A percentile compares a stretch with the other conserved stretches of the same genome.
Evolutionary conservation across 1,140 invertebrate genomes (phyloP).

Genomic region (Andrena cerasifolii): DNA sequence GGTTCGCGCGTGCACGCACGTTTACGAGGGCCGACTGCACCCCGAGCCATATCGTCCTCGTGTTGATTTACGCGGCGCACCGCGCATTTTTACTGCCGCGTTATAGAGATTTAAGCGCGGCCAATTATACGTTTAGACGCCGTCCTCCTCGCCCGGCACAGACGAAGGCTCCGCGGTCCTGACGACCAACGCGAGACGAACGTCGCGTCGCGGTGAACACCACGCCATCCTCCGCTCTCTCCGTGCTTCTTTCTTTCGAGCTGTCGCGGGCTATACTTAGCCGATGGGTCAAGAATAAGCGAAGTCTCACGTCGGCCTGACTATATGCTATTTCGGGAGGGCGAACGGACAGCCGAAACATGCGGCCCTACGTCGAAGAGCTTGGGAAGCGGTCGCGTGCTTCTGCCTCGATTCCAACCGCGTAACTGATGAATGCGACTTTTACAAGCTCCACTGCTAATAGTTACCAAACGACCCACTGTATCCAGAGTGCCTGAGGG

Average conservation of each 20-base stretch:
- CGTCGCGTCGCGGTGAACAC: neutral
- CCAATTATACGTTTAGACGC: conserved; percentile 81
- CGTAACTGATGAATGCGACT: neutral
- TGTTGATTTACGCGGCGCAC: conserved; percentile 78
- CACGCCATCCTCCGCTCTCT: neutral
- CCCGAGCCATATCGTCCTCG: conserved; percentile 74
- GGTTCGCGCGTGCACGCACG: conserved; percentile 43
- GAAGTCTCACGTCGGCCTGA: conserved; percentile 67
- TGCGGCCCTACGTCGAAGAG: conserved; percentile 21
- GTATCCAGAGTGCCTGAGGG: no score
- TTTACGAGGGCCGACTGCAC: conserved; percentile 56
- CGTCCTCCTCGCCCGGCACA: conserved; percentile 6
- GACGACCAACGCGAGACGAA: conserved; percentile 34
- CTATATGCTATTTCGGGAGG: conserved; percentile 73
- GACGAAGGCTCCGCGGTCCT: neutral
- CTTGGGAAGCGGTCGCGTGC: neutral
- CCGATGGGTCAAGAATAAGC: conserved; percentile 69
- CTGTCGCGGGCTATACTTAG: conserved; percentile 63
- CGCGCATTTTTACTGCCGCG: conserved; percentile 78
- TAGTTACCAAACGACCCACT: no score
- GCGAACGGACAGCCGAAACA: conserved; percentile 35
- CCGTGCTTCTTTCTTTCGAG: conserved; percentile 53
- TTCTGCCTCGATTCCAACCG: neutral
- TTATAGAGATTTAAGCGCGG: conserved; percentile 80
- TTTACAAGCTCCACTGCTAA: no score